Conservation (phyloP, 2,113 vertebrate genomes). For the Dascyllus trimaculatus region DNA sequence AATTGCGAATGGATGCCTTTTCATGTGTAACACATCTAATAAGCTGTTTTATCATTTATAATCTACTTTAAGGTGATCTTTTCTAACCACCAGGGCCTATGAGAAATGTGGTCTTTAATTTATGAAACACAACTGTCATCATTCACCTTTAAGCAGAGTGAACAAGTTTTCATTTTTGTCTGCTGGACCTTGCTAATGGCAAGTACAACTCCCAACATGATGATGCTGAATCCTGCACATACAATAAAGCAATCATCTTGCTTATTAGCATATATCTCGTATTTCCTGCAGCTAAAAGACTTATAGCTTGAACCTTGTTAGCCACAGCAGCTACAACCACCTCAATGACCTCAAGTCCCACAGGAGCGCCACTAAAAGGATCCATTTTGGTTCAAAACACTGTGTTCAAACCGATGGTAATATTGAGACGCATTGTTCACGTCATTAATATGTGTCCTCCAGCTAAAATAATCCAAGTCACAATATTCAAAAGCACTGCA, state of each 20-base stretch:
- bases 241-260: conserved; percentile 5
- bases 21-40: neutral
- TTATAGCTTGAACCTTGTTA: conserved; percentile 22
- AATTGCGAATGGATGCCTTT: neutral
- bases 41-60: no score
- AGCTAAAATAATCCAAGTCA: conserved; percentile 37
- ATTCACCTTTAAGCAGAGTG: neutral
- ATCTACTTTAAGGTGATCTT: neutral
- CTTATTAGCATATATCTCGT: conserved; percentile 32
- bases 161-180: neutral
- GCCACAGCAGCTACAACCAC: conserved; percentile 20
- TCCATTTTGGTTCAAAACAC: neutral
- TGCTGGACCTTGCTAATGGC: conserved; percentile 48
- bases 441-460: conserved; percentile 56
- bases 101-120: neutral
- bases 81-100: neutral
- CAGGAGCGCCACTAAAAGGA: neutral
- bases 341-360: conserved; percentile 22
- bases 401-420: conserved; percentile 1
- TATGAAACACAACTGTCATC: conserved; percentile 1
- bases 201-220: conserved; percentile 25
- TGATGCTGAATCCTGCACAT: conserved; percentile 1
- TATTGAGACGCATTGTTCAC: conserved; percentile 2
- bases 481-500: conserved; percentile 11
- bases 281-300: conserved; percentile 16